phyloP scores from a whole-genome alignment of 2,888 invertebrate genomes.

The Drosophila sordidula region DNA sequence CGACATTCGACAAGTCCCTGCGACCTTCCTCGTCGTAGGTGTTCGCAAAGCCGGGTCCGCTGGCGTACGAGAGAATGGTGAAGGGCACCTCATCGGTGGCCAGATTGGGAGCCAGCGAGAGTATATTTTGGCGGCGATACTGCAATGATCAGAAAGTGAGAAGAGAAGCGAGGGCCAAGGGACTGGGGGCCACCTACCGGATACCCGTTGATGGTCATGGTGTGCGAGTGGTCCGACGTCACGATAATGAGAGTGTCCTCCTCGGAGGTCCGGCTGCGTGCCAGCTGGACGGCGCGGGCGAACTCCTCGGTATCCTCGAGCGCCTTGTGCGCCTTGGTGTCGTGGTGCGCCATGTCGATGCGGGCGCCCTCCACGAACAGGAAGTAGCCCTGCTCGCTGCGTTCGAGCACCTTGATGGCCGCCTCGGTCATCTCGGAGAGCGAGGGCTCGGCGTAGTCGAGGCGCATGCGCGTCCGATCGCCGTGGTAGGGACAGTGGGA shows the following conservation, averaged over 20 bases:
- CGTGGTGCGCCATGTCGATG: constrained; percentile 87
- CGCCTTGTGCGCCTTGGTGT: constrained; percentile 88
- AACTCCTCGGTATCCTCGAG: constrained; percentile 93
- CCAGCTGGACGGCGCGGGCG: constrained; percentile 89
- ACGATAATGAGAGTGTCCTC: constrained; percentile 92
- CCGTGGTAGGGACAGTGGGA: constrained; percentile 87
- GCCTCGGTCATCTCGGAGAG: constrained; percentile 89
- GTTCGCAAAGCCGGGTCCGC: constrained; percentile 88
- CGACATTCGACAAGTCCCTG: constrained; percentile 59
- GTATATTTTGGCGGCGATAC: constrained; percentile 84
- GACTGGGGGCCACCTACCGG: constrained; percentile 85
- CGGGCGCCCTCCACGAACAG: constrained; percentile 89
- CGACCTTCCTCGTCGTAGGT: constrained; percentile 67
- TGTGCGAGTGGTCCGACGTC: constrained; percentile 93
- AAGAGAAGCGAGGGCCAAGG: no score
- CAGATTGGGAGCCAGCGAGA: constrained; percentile 85
- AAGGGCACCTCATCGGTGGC: constrained; percentile 88
- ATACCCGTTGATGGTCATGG: constrained; percentile 91
- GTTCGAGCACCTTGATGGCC: constrained; percentile 88
- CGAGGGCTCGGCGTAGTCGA: constrained; percentile 86
- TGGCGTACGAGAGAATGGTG: constrained; percentile 90
- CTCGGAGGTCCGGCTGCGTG: constrained; percentile 87
- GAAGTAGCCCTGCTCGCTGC: constrained; percentile 88
- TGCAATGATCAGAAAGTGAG: not conserved
- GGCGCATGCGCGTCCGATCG: constrained; percentile 85